Evolutionary conservation across 2,888 invertebrate genomes (phyloP), one percentile per base, ranked within the genome.

Genomic region (Stenchaetothrips biformis): DNA sequence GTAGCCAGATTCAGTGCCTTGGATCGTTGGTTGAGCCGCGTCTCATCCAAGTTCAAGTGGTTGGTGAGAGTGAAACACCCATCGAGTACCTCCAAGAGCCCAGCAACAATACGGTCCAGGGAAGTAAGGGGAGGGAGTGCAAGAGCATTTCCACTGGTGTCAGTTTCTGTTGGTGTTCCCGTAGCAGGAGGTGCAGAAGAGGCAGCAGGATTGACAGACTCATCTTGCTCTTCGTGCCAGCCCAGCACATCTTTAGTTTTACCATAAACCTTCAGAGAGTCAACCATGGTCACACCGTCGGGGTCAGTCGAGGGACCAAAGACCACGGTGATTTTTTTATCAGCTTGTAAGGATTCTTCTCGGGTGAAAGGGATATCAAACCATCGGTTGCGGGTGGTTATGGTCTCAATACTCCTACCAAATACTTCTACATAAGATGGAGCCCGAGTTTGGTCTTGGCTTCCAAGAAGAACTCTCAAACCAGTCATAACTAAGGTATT

Each of bases 191-290:
- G 85, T 8, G 85, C 82, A 49, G 83, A 82, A 0, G 87, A 84
- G 27, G 85, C 85, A 13, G 86, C 86, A 18, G 86, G 84, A 16
- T 86, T 85, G n/a, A 87, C 83, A 49, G 88, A 87, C 82, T 98
- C 98, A 84, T 98, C 97, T 11, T 91, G 92, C 85, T 98, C 98
- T 86, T 98, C 98, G 0, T 97, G 97, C 98, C 98, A 98, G 77
- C 97, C 97, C 85, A 98, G 97, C 0, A 93, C 90, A 86, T 98
- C 98, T 87, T 98, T 98, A 1, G 95, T 95, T 88, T 97, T 97
- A 0, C 97, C 97, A 86, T 98, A 90, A 86, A 96, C 92, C 89
- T 97, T 97, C 37, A 98, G 92, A 78, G 95, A 95, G 86, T 99
- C 98, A 0, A 99, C 91, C 92, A 98, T 95, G 0, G 94, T 96